Base-by-base conservation (phyloP, 2,888 invertebrate genomes). In the Eupithecia tripunctaria region DNA sequence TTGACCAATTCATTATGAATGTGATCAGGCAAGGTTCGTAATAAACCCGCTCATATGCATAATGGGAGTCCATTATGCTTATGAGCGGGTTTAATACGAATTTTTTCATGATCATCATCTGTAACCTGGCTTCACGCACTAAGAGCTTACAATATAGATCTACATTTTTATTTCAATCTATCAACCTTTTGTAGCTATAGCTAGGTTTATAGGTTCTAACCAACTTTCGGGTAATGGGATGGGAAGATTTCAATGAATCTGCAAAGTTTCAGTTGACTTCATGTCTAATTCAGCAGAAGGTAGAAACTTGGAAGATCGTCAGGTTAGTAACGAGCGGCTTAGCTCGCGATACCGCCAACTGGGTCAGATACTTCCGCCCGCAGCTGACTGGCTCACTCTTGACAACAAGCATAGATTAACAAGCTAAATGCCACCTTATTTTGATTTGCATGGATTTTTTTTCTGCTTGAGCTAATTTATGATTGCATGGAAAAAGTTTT, bases 301-400 rank as follows among this genome's bases (percentile, higher is more conserved):
- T 47, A 66, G 41, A 62, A 81, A 81, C 81, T 84, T 76, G 66
- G 78, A 78, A 83, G 83, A 85, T 84, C 81, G 81, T 78, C 80
- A 76, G 79, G 81, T 84, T 79, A 72, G 76, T 75, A 77, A 78
- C 68, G 78, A 74, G 75, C 72, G 82, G 86, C 82, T 86, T 82
- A 84, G 76, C 78, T 77, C 71, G 70, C 76, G 79, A 78, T 75
- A 79, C 78, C 63, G 71, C 73, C 59, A 82, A 82, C 77, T 85
- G 75, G 85, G 86, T 85, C 82, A 83, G 78, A 81, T 70, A 79
- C 82, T 80, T 81, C 78, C 79, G 73, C 77, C 80, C 77, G 78
- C 72, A 72, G 68, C 68, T 73, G 63, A 64, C 73, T 76, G 67
- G 60, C 65, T 72, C 62, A 72, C 69, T 76, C 63, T 66, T 67